Percentiles rank a stretch among this genome's conserved stretches.
Evolutionary conservation across 2,113 vertebrate species (phyloP).

Genomic region (Muscicapa adusta): DNA sequence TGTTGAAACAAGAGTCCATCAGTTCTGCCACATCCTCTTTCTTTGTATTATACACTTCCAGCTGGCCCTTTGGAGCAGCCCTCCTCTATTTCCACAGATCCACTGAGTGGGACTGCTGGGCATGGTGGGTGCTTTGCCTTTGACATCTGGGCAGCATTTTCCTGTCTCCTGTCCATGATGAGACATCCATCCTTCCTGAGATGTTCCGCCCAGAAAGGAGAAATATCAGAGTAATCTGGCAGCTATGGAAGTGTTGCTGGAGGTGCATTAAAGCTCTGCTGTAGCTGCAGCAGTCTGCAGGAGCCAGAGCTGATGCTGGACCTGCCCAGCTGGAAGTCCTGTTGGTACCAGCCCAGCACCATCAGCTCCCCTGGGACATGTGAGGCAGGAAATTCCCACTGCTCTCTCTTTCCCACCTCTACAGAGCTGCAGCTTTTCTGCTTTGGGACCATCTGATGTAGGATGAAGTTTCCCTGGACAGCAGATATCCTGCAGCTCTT

Average conservation of each 20-base stretch:
- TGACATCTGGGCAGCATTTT: background rate
- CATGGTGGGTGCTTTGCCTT: background rate
- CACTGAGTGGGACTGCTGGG: background rate
- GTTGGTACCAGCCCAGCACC: background rate
- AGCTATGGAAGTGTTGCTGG: background rate
- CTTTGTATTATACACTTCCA: background rate
- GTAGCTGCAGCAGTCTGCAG: background rate
- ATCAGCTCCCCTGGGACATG: background rate
- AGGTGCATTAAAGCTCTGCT: background rate
- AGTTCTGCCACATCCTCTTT: background rate
- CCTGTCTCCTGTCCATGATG: background rate
- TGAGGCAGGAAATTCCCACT: background rate
- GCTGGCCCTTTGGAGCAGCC: background rate
- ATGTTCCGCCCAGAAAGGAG: background rate
- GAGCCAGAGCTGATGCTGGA: background rate
- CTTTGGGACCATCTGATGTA: background rate
- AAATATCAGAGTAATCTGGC: background rate
- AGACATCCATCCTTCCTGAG: background rate
- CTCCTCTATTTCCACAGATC: background rate
- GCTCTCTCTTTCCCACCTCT: background rate
- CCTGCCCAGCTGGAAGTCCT: background rate
- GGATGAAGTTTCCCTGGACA: background rate
- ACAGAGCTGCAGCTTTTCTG: background rate
- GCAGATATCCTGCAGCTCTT: background rate
- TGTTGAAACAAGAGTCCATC: background rate